These are phyloP conservation scores for Zygogramma bicolorata DNA, from an alignment of 2,888 invertebrate genomes.

Conservation along the genomic window DNA sequence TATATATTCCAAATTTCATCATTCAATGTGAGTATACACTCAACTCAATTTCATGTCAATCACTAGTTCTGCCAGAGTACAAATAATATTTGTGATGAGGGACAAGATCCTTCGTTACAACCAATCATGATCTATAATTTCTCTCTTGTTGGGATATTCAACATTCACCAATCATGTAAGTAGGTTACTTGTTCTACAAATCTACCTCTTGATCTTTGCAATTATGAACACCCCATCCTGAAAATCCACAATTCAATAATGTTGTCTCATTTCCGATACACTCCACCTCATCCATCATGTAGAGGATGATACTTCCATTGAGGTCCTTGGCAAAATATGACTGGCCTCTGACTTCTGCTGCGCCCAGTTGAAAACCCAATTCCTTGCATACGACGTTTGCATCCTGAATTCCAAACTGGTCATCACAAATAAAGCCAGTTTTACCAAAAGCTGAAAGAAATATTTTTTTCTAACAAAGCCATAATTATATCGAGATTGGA, in stretches of 20 bases:
- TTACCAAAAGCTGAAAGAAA: constrained; percentile 70
- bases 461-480: too few relatives aligned
- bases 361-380: constrained; percentile 76
- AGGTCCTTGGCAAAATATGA: constrained; percentile 67
- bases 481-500: too few relatives aligned
- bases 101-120: too few relatives aligned
- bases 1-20: too few relatives aligned
- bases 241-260: constrained; percentile 76
- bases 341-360: constrained; percentile 71
- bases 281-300: constrained; percentile 77
- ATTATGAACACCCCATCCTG: constrained; percentile 81
- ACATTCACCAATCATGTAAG: too few relatives aligned
- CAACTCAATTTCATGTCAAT: too few relatives aligned
- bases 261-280: constrained; percentile 78
- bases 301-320: constrained; percentile 68
- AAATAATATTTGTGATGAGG: too few relatives aligned
- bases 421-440: constrained; percentile 82
- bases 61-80: too few relatives aligned
- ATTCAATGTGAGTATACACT: too few relatives aligned
- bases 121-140: too few relatives aligned
- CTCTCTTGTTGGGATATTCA: too few relatives aligned
- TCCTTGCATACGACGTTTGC: constrained; percentile 80
- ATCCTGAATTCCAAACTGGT: constrained; percentile 75
- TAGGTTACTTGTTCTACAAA: too few relatives aligned
- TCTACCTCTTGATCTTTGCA: constrained; percentile 75